Base-by-base conservation (phyloP, 2,113 vertebrate species). In the Carassius carassius region DNA sequence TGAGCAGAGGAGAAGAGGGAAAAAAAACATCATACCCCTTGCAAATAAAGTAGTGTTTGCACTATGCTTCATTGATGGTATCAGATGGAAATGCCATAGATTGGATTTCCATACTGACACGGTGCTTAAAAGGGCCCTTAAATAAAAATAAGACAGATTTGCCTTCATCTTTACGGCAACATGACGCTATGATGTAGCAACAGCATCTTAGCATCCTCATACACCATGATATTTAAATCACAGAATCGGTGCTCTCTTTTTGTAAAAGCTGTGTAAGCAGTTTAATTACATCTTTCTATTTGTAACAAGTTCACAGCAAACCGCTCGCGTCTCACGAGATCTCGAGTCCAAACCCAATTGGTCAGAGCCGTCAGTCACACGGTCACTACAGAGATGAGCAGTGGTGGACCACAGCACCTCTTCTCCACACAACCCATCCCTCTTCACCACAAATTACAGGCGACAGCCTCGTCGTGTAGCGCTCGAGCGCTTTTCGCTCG, bases 381-480 rank as follows among this genome's bases (percentile, higher is more conserved):
- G 78, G 67, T 49, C 80, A 67, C 62, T 72, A 63, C 79, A 84
- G 78, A 70, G 67, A 84, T 73, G 81, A 87, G 78, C 82, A 41
- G 79, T 41, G 78, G 78, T 41, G 75, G 81, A 81, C 78, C 73
- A 47, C 35, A 60, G 72, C 23, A 56, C 44, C 35, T 29, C 44
- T 37, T 29, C 25, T 47, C 32, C 85, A 21, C 60, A 35, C 67
- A 60, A 35, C 72, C 67, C 37, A 25, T 32, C 85, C 79, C 56
- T 78, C 78, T 81, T 51, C 23, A 35, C 62, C 35, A 35, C 23
- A 89, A 86, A 87, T 85, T 47, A 89, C 86, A 86, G 84, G 21
- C 23, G n/a, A 81, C 32, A 11, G 83, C 62, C 37, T 56, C 44
- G 29, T 62, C 73, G 67, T 74, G 75, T 83, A 51, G 85, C 8